phyloP scores from a whole-genome alignment of 2,113 vertebrate species.

The Sisor rabdophorus region DNA sequence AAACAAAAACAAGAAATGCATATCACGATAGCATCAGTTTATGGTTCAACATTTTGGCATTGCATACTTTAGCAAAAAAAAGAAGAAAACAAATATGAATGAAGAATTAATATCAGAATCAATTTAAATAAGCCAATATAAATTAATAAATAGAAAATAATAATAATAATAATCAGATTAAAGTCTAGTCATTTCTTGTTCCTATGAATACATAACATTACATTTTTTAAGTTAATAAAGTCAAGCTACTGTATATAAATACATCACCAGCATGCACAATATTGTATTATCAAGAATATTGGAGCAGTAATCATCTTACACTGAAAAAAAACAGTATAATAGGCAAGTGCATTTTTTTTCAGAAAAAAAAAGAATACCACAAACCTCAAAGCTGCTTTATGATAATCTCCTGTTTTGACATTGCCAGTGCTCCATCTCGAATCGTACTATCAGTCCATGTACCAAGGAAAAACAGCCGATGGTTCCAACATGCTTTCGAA shows the following conservation, averaged over 20 bases:
- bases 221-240: slow-evolving; percentile 93
- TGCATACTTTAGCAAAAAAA: slow-evolving; percentile 84
- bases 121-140: slow-evolving; percentile 80
- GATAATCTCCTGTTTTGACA: slow-evolving; percentile 66
- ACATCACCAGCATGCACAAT: slow-evolving; percentile 99
- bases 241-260: slow-evolving; percentile 99
- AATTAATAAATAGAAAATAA: slow-evolving; percentile 83
- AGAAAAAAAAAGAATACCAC: slow-evolving; percentile 71
- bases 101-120: slow-evolving; percentile 53
- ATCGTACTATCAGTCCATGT: slow-evolving; percentile 35
- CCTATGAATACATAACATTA: slow-evolving; percentile 99
- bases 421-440: slow-evolving; percentile 59
- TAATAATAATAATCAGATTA: slow-evolving; percentile 83
- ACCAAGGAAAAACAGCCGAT: slow-evolving; percentile 62
- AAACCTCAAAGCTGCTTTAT: slow-evolving; percentile 85
- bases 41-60: slow-evolving; percentile 92
- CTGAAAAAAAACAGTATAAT: slow-evolving; percentile 90
- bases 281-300: slow-evolving; percentile 93
- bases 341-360: slow-evolving; percentile 93
- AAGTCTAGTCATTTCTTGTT: slow-evolving; percentile 85
- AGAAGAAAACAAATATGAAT: slow-evolving; percentile 58
- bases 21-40: slow-evolving; percentile 91
- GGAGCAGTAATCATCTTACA: slow-evolving; percentile 91
- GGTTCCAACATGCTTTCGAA: slow-evolving; percentile 65
- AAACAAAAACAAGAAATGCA: slow-evolving; percentile 80